Evolutionary conservation across 1,140 invertebrate species (phyloP).

Genomic region (Hycleus phaleratus): DNA sequence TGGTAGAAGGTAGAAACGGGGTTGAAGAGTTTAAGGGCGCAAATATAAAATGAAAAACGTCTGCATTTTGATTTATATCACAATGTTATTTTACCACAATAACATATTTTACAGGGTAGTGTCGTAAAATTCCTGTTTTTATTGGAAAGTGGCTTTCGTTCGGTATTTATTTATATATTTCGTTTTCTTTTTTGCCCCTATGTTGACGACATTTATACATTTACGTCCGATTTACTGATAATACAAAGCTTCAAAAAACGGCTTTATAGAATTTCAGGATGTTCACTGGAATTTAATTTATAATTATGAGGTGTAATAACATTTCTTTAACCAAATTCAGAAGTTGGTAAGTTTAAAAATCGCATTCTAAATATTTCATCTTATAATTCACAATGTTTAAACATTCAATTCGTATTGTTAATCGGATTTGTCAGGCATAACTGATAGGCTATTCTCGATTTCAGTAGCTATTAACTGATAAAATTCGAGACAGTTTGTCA

Average conservation of each 20-base stretch:
- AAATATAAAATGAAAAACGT: not conserved
- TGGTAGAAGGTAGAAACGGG: too few relatives aligned
- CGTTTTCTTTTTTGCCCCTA: not conserved
- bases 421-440: not conserved
- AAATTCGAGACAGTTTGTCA: too few relatives aligned
- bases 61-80: constrained; percentile 15
- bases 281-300: too few relatives aligned
- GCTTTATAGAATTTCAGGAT: constrained; percentile 1
- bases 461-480: not conserved
- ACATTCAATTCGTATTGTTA: constrained; percentile 1
- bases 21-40: not conserved
- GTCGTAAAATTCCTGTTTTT: constrained; percentile 17
- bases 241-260: not conserved
- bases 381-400: too few relatives aligned
- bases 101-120: constrained; percentile 19
- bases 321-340: too few relatives aligned
- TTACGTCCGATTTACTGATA: constrained; percentile 16
- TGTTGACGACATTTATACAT: constrained; percentile 15
- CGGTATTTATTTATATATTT: too few relatives aligned
- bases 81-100: constrained; percentile 17
- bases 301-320: too few relatives aligned
- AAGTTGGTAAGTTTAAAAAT: too few relatives aligned
- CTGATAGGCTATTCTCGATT: not conserved
- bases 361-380: too few relatives aligned
- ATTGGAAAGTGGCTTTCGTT: not conserved